A percentile compares a stretch with the other conserved stretches of the same genome.
Conservation (phyloP, 2,888 invertebrate genomes). For the Aspidiotus rigidus region DNA sequence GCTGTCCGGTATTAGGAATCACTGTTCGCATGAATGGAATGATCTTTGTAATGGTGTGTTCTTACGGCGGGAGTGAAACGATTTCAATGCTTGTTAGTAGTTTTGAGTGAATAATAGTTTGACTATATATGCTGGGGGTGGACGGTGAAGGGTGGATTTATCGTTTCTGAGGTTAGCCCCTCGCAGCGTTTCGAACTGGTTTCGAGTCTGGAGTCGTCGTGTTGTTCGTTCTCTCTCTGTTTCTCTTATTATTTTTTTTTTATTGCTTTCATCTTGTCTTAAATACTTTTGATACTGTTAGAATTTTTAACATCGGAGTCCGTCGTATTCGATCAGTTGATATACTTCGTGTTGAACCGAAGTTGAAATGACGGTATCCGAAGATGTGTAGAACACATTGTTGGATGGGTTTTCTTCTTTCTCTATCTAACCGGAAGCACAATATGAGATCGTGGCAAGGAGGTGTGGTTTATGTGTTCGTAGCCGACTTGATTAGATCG, state of each 20-base stretch:
- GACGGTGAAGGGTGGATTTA: slow-evolving; percentile 27
- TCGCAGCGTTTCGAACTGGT: slow-evolving; percentile 30
- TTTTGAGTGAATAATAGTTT: slow-evolving; percentile 29
- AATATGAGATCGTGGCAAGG: too few species aligned
- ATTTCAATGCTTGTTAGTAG: slow-evolving; percentile 31
- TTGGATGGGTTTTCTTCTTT: too few species aligned
- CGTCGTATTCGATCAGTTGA: background rate
- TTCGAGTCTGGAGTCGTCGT: background rate
- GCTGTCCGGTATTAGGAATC: slow-evolving; percentile 16
- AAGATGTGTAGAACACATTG: too few species aligned
- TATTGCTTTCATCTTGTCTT: background rate
- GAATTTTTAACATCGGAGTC: slow-evolving; percentile 22
- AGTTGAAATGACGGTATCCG: too few species aligned
- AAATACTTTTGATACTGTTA: slow-evolving; percentile 19
- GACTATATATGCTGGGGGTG: background rate
- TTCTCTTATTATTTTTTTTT: slow-evolving; percentile 6
- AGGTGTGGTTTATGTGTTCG: too few species aligned
- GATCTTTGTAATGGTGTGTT: slow-evolving; percentile 7
- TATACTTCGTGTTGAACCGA: background rate
- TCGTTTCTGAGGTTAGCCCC: slow-evolving; percentile 13
- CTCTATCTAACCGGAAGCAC: too few species aligned
- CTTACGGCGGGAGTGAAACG: slow-evolving; percentile 18
- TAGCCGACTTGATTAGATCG: too few species aligned
- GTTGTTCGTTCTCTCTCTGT: background rate
- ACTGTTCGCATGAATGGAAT: slow-evolving; percentile 29